Percentiles rank a stretch among this genome's conserved stretches.
These are phyloP conservation scores for Siniperca knerii DNA, from an alignment of 2,113 vertebrate genomes.

Conservation along the genomic window DNA sequence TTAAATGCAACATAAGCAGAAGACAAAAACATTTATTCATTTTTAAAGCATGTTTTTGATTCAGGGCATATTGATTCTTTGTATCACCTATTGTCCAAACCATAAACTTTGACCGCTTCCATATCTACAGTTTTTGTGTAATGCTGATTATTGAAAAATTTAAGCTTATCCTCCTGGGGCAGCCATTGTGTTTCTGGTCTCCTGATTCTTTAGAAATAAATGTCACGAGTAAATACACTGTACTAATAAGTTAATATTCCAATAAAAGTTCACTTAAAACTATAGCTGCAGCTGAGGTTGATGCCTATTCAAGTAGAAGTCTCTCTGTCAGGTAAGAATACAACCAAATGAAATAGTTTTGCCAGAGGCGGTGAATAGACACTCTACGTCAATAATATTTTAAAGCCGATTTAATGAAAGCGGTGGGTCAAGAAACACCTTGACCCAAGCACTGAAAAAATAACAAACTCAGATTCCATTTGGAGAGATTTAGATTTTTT, in stretches of 20 bases:
- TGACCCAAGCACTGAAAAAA: not conserved
- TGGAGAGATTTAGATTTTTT: not conserved
- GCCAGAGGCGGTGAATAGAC: not conserved
- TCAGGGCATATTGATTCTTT: not conserved
- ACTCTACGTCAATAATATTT: not conserved
- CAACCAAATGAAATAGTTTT: constrained; percentile 7
- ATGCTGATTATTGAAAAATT: not conserved
- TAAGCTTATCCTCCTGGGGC: not conserved
- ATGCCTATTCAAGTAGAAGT: not conserved
- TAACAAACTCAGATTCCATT: not conserved
- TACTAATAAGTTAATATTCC: not conserved
- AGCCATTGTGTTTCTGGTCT: not conserved
- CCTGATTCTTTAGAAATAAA: not conserved
- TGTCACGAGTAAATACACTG: not conserved
- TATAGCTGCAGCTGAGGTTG: not conserved
- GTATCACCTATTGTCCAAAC: not conserved
- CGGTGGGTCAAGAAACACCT: not conserved
- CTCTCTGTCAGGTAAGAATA: constrained; percentile 23
- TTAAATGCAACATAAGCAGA: not conserved
- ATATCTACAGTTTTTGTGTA: not conserved
- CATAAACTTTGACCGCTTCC: not conserved
- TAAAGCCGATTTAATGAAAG: constrained; percentile 8
- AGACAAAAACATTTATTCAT: not conserved
- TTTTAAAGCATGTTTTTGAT: not conserved
- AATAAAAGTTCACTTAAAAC: not conserved